Base-by-base conservation (phyloP, 2,888 invertebrate species). In the Hirtodrosophila confusa region DNA sequence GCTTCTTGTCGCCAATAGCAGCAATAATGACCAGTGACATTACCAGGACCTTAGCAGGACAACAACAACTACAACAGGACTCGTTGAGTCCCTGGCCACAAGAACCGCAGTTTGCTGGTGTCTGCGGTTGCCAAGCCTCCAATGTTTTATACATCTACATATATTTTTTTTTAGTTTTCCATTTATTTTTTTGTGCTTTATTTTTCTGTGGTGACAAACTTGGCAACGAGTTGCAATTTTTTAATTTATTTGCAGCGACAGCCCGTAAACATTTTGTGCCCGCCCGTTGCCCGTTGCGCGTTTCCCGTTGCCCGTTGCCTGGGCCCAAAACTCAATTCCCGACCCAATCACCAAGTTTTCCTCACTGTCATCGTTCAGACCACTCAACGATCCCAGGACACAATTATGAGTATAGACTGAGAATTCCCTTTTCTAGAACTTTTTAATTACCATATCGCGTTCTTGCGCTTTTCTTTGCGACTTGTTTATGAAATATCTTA, bases 221-320 rank as follows among this genome's bases (percentile, higher is more conserved):
- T 80, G 80, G 86, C 80, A 80, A 76, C 60, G 84, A 77, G 85
- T 65, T 63, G 84, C 77, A 69, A 58, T 73, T 76, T 86, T 83
- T 67, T 55, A 84, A 80, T 80, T 80, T 80, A 77, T 80, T 84
- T 70, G 64, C 63, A 55, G 66, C 67, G 67, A 45, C 61, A 55
- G 53, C 45, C 55, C 49, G 61, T 63, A 69, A 69, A 67, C 75
- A 75, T 58, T 75, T 58, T 58, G 48, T 27, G 55, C 49, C 49
- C 36, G 23, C 23, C 23, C 37, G 27, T 27, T 17, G 17, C 33
- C 37, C 33, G 17, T 58, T 48, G 41, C 53, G 12, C 53, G 23
- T 9, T 17, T 6, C 17, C 1, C n/a, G n/a, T 58, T 48, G 41
- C 53, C 24, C 53, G 23, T 9, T 17, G 8, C 17, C 1, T 23